Conservation (phyloP, 1,140 invertebrate genomes). For the Drosophila punjabiensis region DNA sequence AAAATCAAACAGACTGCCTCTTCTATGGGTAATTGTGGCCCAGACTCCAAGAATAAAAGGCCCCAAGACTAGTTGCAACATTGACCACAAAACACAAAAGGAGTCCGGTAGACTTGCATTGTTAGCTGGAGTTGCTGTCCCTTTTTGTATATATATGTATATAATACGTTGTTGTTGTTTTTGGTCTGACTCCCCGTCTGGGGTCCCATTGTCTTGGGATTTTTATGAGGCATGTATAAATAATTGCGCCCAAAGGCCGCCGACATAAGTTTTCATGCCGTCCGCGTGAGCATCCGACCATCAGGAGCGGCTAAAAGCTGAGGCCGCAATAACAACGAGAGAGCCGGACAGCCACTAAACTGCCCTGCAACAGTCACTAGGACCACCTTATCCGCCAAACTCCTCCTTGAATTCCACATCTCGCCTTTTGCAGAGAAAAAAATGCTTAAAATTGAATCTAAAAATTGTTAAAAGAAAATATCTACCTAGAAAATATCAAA, state of each 20-base stretch:
- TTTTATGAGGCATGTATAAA: constrained; percentile 84
- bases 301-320: constrained; percentile 47
- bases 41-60: constrained; percentile 51
- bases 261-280: constrained; percentile 83
- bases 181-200: constrained; percentile 26
- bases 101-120: constrained; percentile 57
- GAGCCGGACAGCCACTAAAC: constrained; percentile 56
- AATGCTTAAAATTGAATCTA: too few relatives aligned
- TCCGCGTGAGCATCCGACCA: constrained; percentile 69
- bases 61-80: constrained; percentile 49
- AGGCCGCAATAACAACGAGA: constrained; percentile 36
- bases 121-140: constrained; percentile 43
- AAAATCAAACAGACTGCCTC: constrained; percentile 56
- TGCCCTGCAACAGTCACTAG: constrained; percentile 29
- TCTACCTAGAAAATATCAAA: too few relatives aligned
- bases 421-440: too few relatives aligned
- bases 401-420: too few relatives aligned
- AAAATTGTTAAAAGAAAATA: too few relatives aligned
- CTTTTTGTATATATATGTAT: constrained; percentile 2
- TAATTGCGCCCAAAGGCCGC: constrained; percentile 83
- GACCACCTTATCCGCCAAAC: too few relatives aligned
- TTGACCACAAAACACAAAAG: constrained; percentile 55
- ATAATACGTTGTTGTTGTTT: constrained; percentile 1
- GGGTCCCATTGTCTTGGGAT: constrained; percentile 78
- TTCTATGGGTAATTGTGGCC: constrained; percentile 43